Conservation (phyloP, 2,797 vertebrate species). For the Melanotaenia pygmaea region DNA sequence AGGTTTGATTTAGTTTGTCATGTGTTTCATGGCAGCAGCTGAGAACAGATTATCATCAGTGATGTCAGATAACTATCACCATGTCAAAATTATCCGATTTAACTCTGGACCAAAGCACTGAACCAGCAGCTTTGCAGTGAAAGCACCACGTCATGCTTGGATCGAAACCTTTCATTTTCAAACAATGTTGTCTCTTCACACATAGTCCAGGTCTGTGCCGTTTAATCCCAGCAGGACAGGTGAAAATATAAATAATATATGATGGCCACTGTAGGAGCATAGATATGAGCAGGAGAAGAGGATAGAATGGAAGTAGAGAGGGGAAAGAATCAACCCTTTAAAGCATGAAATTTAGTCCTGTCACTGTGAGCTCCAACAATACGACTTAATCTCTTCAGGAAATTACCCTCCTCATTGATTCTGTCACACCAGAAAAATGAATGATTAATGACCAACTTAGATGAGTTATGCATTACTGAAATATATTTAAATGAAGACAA, state of each 20-base stretch:
- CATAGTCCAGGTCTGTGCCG: slow-evolving; percentile 1
- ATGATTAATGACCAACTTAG: not conserved
- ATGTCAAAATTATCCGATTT: not conserved
- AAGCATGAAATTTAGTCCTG: not conserved
- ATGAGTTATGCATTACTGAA: not conserved
- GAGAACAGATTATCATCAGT: not conserved
- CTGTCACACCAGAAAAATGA: not conserved
- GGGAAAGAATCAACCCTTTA: not conserved
- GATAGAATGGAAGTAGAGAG: not conserved
- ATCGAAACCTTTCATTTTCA: not conserved
- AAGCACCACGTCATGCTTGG: not conserved
- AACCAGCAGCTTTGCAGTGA: slow-evolving; percentile 1
- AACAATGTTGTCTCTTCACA: slow-evolving; percentile 4
- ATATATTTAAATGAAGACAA: not conserved
- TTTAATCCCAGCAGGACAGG: slow-evolving; percentile 14
- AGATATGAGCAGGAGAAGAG: not conserved
- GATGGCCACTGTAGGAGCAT: not conserved
- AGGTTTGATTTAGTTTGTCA: not conserved
- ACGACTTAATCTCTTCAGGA: not conserved
- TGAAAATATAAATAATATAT: slow-evolving; percentile 14
- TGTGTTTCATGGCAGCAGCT: not conserved
- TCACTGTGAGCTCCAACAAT: not conserved
- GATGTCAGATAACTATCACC: not conserved
- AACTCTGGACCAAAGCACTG: not conserved
- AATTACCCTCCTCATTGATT: not conserved